Evolutionary conservation across 1,140 invertebrate species (phyloP).

Genomic region (Tetramorium simillimum): DNA sequence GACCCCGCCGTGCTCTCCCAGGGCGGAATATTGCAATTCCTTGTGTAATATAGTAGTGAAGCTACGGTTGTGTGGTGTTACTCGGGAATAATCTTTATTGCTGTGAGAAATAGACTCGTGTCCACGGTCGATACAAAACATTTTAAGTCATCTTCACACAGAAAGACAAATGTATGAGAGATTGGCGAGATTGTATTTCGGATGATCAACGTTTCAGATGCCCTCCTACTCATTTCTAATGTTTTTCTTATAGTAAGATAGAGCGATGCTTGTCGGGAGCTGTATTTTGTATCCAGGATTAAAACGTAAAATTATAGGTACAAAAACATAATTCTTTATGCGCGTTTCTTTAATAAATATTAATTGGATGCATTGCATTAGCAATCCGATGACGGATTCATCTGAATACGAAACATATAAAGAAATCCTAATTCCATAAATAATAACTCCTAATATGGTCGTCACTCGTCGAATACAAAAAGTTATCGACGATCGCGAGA

Average conservation of each 20-base stretch:
- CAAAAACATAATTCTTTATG: not conserved
- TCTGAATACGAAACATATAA: not conserved
- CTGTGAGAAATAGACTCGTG: constrained; percentile 61
- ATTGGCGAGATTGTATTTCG: not conserved
- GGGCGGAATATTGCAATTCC: constrained; percentile 19
- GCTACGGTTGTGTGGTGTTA: constrained; percentile 31
- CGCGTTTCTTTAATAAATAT: not conserved
- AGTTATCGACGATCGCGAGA: constrained; percentile 2
- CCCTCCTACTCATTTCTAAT: not conserved
- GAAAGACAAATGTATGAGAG: constrained; percentile 27
- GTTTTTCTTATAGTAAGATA: not conserved
- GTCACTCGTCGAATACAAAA: not conserved
- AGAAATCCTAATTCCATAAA: not conserved
- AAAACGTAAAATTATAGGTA: not conserved
- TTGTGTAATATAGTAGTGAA: constrained; percentile 65
- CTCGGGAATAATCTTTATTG: constrained; percentile 61
- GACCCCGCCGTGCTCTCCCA: constrained; percentile 37
- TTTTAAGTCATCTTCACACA: not conserved
- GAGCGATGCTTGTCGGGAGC: not conserved
- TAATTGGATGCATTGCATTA: not conserved
- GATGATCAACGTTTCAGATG: not conserved
- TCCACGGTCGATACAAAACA: constrained; percentile 16
- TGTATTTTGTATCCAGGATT: not conserved
- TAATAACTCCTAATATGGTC: not conserved
- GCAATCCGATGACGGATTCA: not conserved